Evolutionary conservation across 1,140 invertebrate genomes (phyloP), one percentile per base, ranked within the genome.

Genomic region (Eriosoma lanigerum): DNA sequence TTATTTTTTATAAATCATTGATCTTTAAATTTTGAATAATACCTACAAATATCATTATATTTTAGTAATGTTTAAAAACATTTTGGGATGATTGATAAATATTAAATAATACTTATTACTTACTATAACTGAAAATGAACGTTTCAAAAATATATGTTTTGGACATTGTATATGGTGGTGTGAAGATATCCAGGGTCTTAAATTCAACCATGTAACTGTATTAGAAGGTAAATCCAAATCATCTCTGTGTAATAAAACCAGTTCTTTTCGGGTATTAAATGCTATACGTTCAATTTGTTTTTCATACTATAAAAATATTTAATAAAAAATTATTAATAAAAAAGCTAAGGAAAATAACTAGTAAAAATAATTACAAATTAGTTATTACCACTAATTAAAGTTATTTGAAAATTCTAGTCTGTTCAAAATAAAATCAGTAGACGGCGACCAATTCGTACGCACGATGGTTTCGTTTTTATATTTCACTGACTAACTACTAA

Each of bases 91-190:
- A n/a, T n/a, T n/a, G n/a, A n/a, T n/a, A n/a, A n/a, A n/a, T n/a
- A n/a, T n/a, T n/a, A n/a, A n/a, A n/a, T n/a, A n/a, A n/a, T n/a
- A n/a, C n/a, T n/a, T n/a, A n/a, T 32, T 60, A 88, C 90, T 89
- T 85, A 94, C 93, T 85, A 93, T 92, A 87, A 92, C 91, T 84
- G 68, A 64, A 17, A 80, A 19, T 15, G 76, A 75, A 50, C 80
- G 76, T 52, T 70, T 90, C 0, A 93, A 92, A 86, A 98, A 98
- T 90, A 99, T 96, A 83, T 97, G 88, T 84, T 97, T 96, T 1
- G 95, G 94, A 85, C 96, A 98, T 46, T 95, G 91, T 83, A 99
- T 94, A 86, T 99, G 98, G 88, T 99, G 96, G 88, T 99, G 97
- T 83, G 94, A 96, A 52, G 95, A 96, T 72, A 98, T 94, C 97